Evolutionary conservation across 2,888 invertebrate species (phyloP), one percentile per base, ranked within the genome.

Genomic region (Dolichomitus sp.): DNA sequence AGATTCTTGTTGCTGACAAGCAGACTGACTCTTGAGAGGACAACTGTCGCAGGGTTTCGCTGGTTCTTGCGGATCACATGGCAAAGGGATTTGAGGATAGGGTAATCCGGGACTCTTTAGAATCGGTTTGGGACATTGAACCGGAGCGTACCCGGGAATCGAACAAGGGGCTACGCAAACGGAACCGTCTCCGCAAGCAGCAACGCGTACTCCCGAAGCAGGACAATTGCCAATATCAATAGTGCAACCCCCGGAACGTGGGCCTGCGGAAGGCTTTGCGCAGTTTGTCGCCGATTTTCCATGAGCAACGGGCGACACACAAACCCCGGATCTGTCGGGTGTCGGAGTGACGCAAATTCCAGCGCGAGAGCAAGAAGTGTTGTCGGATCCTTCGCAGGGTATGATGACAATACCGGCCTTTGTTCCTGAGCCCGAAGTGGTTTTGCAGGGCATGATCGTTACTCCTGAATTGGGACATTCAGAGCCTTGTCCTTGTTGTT

Each of bases 31-130:
- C 19, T 84, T 74, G 5, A 78, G 57, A 0, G 89, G 87, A 73
- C 89, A 88, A 9, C 65, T 75, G 17, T 81, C 63, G 81, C 88
- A 89, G 17, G 84, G 81, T 30, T 23, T 65, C 5, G 86, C 59
- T 9, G 85, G 73, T 3, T 88, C 84, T 5, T 88, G 83, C 11
- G 57, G 19, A 37, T 91, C 90, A 73, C 79, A 84, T 3, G 93
- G 92, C 2, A 93, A 68, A 1, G 93, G 93, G 52, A 93, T 93
- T 48, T 93, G 92, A 0, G 93, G 93, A 68, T 90, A 93, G 0
- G 93, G 93, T 2, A 92, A 80, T 37, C 89, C 87, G 0, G 86
- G 84, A 23, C 84, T 83, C 78, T 91, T 90, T 5, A 86, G 72
- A 1, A 87, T 87, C 4, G 89, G 90, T 37, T 90, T 91, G 0